phyloP scores from a whole-genome alignment of 1,140 invertebrate species.

The Leptestheria dahalacensis region DNA sequence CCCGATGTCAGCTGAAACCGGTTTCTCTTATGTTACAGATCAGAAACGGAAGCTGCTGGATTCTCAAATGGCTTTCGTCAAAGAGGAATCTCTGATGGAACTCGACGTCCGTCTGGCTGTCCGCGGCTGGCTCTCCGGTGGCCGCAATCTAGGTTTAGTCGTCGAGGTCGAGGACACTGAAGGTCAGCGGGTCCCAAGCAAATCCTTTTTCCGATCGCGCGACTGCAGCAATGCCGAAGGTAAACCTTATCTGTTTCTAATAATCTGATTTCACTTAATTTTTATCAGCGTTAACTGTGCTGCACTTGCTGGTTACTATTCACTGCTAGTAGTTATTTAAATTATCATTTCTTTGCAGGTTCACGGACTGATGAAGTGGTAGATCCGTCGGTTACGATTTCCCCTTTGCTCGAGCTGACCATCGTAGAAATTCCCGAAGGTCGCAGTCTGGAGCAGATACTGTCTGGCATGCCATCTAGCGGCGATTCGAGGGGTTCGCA shows the following conservation, averaged over 20 bases:
- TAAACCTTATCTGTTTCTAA: neutral
- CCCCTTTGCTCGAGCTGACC: slow-evolving; percentile 1
- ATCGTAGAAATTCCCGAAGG: slow-evolving; percentile 5
- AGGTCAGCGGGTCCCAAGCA: slow-evolving; percentile 33
- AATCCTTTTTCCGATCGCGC: slow-evolving; percentile 8
- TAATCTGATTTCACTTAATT: neutral
- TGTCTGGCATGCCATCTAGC: neutral
- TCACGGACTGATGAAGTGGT: neutral
- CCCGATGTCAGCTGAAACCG: too few species aligned
- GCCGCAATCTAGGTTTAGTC: slow-evolving; percentile 39
- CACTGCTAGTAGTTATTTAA: neutral
- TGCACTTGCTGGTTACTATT: neutral
- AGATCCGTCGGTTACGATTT: neutral
- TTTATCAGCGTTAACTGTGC: neutral
- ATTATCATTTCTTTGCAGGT: too few species aligned
- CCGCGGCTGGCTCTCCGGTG: slow-evolving; percentile 24
- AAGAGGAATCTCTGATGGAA: slow-evolving; percentile 27
- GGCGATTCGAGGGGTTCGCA: neutral
- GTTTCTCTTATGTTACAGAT: too few species aligned
- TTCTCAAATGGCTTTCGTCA: slow-evolving; percentile 33
- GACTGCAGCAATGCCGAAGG: slow-evolving; percentile 1
- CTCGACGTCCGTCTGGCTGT: slow-evolving; percentile 27
- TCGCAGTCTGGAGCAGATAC: neutral
- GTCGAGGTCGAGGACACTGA: slow-evolving; percentile 46
- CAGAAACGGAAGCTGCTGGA: slow-evolving; percentile 39